Percentiles rank a stretch among this genome's conserved stretches.
Evolutionary conservation across 2,113 vertebrate genomes (phyloP).

Genomic region (Spea multiplicata): DNA sequence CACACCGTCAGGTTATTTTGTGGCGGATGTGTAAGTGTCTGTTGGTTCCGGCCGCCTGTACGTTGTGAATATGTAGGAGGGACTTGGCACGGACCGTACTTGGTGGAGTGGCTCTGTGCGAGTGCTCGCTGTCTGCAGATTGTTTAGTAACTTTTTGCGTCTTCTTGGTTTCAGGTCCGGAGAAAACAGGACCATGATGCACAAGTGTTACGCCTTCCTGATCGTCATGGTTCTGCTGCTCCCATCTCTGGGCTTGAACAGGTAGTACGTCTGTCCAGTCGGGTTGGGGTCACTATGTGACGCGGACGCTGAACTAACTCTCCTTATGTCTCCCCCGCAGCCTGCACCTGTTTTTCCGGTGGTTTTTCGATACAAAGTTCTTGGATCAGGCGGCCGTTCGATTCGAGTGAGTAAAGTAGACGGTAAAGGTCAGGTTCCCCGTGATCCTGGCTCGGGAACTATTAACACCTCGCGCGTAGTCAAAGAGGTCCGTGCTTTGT

Average conservation of each 20-base stretch:
- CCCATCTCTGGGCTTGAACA: conserved; percentile 93
- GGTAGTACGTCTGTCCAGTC: conserved; percentile 61
- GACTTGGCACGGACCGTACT: too few species aligned
- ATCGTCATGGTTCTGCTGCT: conserved; percentile 97
- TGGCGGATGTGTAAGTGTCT: too few species aligned
- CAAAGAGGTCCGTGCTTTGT: too few species aligned
- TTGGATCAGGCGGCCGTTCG: conserved; percentile 77
- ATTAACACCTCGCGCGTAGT: too few species aligned
- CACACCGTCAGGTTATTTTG: too few species aligned
- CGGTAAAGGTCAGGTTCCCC: too few species aligned
- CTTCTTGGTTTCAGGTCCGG: conserved; percentile 74
- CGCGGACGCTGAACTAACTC: too few species aligned
- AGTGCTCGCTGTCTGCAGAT: neutral
- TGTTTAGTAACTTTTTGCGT: neutral
- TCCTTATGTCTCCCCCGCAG: conserved; percentile 61
- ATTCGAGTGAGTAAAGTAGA: conserved; percentile 87
- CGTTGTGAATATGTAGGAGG: too few species aligned
- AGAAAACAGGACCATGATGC: conserved; percentile 97
- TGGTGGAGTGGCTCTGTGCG: neutral
- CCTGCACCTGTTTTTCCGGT: conserved; percentile 95
- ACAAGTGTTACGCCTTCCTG: conserved; percentile 98
- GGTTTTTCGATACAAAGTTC: conserved; percentile 95
- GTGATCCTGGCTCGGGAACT: neutral
- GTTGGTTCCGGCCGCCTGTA: too few species aligned
- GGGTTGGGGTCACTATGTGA: too few species aligned